Evolutionary conservation across 2,888 invertebrate species (phyloP).

Genomic region (Heteromurus nitidus): DNA sequence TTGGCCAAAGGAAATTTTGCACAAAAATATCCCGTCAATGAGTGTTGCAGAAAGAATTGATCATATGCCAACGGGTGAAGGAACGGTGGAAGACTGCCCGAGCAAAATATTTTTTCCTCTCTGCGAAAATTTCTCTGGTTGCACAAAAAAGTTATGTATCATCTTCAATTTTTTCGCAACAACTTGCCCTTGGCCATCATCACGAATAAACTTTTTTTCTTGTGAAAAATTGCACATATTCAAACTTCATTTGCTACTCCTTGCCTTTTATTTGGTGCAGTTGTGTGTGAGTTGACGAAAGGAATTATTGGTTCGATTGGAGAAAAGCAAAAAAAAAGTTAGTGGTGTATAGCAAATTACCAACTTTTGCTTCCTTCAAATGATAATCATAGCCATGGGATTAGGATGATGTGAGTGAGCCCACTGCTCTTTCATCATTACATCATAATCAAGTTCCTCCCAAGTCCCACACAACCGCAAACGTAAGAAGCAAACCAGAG

Average conservation of each 20-base stretch:
- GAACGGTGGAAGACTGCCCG: conserved; percentile 48
- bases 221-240: too few species aligned
- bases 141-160: neutral
- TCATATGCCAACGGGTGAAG: conserved; percentile 46
- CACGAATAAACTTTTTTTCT: conserved; percentile 27
- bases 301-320: neutral
- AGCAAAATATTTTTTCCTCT: conserved; percentile 21
- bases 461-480: neutral
- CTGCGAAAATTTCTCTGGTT: neutral
- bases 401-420: too few species aligned
- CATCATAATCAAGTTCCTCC: conserved; percentile 31
- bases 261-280: conserved; percentile 23
- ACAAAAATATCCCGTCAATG: too few species aligned
- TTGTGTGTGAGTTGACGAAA: neutral
- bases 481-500: neutral
- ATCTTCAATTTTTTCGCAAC: neutral
- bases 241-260: too few species aligned
- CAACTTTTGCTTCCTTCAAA: neutral
- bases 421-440: conserved; percentile 27
- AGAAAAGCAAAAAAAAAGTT: neutral
- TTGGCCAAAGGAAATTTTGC: too few species aligned
- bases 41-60: too few species aligned
- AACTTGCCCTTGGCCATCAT: conserved; percentile 51
- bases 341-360: neutral
- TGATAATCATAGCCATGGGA: conserved; percentile 3